These are phyloP conservation scores for Amyelois transitella DNA, from an alignment of 1,140 invertebrate species.

Conservation along the genomic window DNA sequence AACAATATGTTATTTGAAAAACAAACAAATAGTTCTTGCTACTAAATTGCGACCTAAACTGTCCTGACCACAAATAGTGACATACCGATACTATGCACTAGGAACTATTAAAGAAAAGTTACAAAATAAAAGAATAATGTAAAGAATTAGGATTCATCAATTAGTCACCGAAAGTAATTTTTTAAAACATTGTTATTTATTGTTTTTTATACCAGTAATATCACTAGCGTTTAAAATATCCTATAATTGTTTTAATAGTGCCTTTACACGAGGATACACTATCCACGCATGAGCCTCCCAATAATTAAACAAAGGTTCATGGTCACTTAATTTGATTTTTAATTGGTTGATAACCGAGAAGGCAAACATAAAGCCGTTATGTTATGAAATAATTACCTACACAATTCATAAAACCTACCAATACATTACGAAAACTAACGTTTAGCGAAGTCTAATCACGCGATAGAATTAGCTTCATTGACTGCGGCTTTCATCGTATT, in stretches of 20 bases:
- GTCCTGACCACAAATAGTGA: too few relatives aligned
- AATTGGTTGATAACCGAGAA: conserved; percentile 45
- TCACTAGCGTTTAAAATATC: background rate
- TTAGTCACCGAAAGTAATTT: too few relatives aligned
- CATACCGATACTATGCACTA: too few relatives aligned
- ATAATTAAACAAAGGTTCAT: conserved; percentile 43
- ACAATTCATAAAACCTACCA: conserved; percentile 23
- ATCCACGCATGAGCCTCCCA: conserved; percentile 22
- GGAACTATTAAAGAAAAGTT: too few relatives aligned
- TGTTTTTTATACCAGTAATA: too few relatives aligned
- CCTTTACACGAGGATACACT: conserved; percentile 14
- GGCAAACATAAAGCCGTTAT: conserved; percentile 26
- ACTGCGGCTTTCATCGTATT: background rate
- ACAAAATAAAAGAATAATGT: too few relatives aligned
- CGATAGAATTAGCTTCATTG: conserved; percentile 17
- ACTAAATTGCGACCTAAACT: too few relatives aligned
- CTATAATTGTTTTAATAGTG: conserved; percentile 1
- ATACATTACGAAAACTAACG: conserved; percentile 31
- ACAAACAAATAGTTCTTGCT: too few relatives aligned
- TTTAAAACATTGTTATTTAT: too few relatives aligned
- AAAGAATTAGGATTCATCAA: too few relatives aligned
- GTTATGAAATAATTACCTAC: conserved; percentile 49
- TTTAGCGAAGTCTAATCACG: conserved; percentile 18
- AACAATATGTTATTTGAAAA: too few relatives aligned
- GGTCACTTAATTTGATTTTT: conserved; percentile 37